Base-by-base conservation (phyloP, 1,140 invertebrate genomes). In the Diuraphis noxia region DNA sequence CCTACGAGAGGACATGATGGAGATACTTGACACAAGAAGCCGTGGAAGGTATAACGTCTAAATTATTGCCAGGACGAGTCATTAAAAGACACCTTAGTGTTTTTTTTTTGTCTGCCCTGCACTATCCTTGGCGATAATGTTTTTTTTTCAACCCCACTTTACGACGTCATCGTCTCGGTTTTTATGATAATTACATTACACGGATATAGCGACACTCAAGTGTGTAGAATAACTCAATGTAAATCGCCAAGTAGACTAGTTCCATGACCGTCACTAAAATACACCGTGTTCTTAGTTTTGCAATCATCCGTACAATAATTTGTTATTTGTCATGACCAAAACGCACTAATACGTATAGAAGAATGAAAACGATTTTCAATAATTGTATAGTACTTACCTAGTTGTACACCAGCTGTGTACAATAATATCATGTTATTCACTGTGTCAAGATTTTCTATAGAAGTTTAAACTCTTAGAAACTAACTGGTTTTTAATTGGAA, bases 41-140 rank as follows among this genome's bases (percentile, higher is more conserved):
- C 63, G 77, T 38, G 43, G 41, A 81, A 90, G 88, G 43, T 52
- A n/a, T 72, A 25, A 90, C 88, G 77, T 90, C 88, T 90, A 90
- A 90, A 90, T 90, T 90, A 90, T 90, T 77, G 88, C 8, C 43
- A 90, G 88, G 88, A 79, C 88, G 34, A 90, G 88, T 81, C 88
- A 90, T 90, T 90, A 90, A 90, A 90, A 46, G 72, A 81, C 77
- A 89, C 88, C 56, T 79, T 41, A 41, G 41, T 46, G 63, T 49
- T 89, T 88, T 72, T 90, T 88, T 90, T 81, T 90, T 38, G 88
- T 81, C 88, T 79, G 72, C 38, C 52, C 56, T 41, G 34, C 46
- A n/a, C 10, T 87, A 89, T 89, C 56, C 88, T 25, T 77, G 41
- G 88, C 34, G 41, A 81, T 49, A 81, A 46, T 38, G 41, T 81